These are phyloP conservation scores for Tinea pellionella DNA, from an alignment of 2,888 invertebrate genomes.

Conservation along the genomic window DNA sequence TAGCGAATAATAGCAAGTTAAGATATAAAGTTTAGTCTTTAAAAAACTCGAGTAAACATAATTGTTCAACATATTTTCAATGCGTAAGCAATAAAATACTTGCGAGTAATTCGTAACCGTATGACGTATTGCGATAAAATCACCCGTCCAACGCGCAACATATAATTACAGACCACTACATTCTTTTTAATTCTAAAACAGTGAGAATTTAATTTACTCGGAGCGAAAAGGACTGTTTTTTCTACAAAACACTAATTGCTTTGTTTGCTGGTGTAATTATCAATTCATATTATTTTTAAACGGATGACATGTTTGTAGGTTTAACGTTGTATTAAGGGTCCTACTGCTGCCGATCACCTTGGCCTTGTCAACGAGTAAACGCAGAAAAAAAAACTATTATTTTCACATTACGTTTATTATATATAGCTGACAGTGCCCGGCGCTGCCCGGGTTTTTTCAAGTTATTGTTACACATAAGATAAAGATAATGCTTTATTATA, in stretches of 20 bases:
- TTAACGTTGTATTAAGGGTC: too few species aligned
- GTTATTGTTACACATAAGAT: too few species aligned
- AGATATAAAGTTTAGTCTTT: too few species aligned
- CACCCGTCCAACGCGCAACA: not conserved
- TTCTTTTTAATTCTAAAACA: not conserved
- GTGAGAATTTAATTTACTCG: constrained; percentile 10
- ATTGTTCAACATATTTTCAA: not conserved
- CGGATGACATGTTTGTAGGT: not conserved
- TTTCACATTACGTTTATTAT: too few species aligned
- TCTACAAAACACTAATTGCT: not conserved
- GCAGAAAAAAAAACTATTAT: too few species aligned
- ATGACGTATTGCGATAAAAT: not conserved
- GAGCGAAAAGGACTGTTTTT: not conserved
- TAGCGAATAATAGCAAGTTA: too few species aligned
- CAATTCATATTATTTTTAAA: not conserved
- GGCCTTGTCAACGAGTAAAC: too few species aligned
- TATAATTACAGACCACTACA: not conserved
- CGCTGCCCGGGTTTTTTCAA: too few species aligned
- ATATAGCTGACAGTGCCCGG: too few species aligned
- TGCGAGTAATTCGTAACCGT: not conserved
- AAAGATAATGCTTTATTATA: too few species aligned
- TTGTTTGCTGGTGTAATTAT: not conserved
- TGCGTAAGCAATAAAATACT: not conserved
- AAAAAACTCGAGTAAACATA: not conserved
- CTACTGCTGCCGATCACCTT: too few species aligned